phyloP scores from a whole-genome alignment of 2,888 invertebrate species.

The Leptopterna dolabrata region DNA sequence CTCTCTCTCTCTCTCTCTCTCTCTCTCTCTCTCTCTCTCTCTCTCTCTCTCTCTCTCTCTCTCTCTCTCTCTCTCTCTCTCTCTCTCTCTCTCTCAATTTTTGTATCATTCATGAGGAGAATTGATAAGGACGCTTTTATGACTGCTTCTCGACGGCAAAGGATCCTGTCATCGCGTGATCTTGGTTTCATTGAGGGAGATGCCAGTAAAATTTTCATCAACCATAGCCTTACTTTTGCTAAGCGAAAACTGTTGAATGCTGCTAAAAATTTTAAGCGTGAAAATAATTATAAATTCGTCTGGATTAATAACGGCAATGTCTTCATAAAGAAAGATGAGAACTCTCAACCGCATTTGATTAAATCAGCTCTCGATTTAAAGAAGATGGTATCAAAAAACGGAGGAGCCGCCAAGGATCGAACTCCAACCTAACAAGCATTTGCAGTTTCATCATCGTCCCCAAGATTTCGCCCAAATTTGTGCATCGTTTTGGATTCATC shows the following conservation, averaged over 20 bases:
- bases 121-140: constrained; percentile 1
- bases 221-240: not conserved
- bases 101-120: not conserved
- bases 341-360: not conserved
- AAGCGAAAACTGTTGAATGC: not conserved
- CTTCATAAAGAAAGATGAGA: not conserved
- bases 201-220: not conserved
- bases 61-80: not conserved
- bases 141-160: not conserved
- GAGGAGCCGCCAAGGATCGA: not conserved
- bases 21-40: constrained; percentile 13
- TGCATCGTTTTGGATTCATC: too few species aligned
- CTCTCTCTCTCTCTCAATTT: not conserved
- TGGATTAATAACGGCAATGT: not conserved
- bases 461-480: too few species aligned
- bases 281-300: not conserved
- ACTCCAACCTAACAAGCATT: not conserved
- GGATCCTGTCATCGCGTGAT: not conserved
- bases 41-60: constrained; percentile 16
- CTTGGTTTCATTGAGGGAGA: not conserved
- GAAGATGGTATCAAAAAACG: not conserved
- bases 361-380: not conserved
- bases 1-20: constrained; percentile 13
- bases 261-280: not conserved
- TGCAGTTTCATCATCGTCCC: not conserved